Evolutionary conservation across 2,113 vertebrate genomes (phyloP).

Genomic region (Urocynchramus pylzowi): DNA sequence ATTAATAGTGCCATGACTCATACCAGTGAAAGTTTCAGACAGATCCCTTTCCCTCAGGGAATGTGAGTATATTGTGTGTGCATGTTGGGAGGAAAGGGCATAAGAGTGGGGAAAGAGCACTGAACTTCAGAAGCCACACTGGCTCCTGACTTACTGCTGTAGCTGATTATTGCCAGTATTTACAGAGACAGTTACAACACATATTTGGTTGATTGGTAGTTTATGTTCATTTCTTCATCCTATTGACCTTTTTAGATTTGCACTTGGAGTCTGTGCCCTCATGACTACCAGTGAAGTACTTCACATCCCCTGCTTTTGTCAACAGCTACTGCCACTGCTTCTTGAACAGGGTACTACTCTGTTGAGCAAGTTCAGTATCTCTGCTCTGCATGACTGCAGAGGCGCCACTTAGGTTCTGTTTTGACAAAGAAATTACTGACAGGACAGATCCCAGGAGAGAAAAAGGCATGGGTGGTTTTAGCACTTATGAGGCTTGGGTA

Average conservation of each 20-base stretch:
- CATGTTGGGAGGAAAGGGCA: not conserved
- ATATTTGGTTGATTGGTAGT: not conserved
- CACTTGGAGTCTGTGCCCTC: not conserved
- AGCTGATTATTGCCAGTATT: not conserved
- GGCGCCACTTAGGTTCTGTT: not conserved
- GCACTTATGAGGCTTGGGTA: not conserved
- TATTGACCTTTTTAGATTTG: not conserved
- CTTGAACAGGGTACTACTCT: not conserved
- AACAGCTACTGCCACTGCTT: not conserved
- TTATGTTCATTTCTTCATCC: not conserved
- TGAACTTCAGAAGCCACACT: not conserved
- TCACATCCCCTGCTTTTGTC: not conserved
- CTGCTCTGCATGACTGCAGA: not conserved
- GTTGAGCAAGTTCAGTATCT: not conserved
- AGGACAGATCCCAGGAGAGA: not conserved
- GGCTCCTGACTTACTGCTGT: not conserved
- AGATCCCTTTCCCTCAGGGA: not conserved
- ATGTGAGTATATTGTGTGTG: not conserved
- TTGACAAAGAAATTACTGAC: not conserved
- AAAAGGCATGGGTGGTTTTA: not conserved
- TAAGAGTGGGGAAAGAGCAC: not conserved
- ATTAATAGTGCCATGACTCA: not conserved
- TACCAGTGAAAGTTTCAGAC: not conserved
- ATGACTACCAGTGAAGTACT: not conserved
- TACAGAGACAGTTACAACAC: not conserved